Percentiles rank a stretch among this genome's conserved stretches.
Evolutionary conservation across 2,888 invertebrate genomes (phyloP).

Genomic region (Petrolisthes cinctipes): DNA sequence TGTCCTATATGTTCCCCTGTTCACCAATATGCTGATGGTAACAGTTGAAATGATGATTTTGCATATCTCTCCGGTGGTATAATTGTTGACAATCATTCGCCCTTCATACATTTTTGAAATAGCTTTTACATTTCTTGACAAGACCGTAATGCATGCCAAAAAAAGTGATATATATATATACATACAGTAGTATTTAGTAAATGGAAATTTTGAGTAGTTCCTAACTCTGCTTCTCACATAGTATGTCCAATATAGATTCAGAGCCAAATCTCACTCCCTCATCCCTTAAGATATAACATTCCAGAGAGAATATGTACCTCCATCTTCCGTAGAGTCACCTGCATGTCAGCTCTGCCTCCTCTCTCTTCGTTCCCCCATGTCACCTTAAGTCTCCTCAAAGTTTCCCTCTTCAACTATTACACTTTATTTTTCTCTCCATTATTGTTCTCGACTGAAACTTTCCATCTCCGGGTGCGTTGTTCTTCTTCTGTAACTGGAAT

Average conservation of each 20-base stretch:
- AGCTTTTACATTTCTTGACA: slow-evolving; percentile 47
- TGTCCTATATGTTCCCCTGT: slow-evolving; percentile 46
- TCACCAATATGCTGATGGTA: slow-evolving; percentile 58
- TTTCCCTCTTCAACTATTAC: neutral
- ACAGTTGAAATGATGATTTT: slow-evolving; percentile 61
- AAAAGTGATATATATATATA: slow-evolving; percentile 11
- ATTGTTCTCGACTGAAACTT: neutral
- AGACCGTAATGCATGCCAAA: slow-evolving; percentile 49
- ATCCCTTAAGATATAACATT: slow-evolving; percentile 7
- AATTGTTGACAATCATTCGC: slow-evolving; percentile 49
- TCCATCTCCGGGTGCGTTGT: no score
- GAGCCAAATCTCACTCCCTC: slow-evolving; percentile 1
- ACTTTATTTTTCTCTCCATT: neutral
- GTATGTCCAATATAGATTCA: slow-evolving; percentile 9
- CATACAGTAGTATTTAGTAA: slow-evolving; percentile 37
- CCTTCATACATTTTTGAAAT: slow-evolving; percentile 61
- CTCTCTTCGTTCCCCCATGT: neutral
- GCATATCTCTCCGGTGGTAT: slow-evolving; percentile 55
- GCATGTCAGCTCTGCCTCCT: slow-evolving; percentile 4
- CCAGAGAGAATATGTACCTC: slow-evolving; percentile 9
- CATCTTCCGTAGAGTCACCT: slow-evolving; percentile 2
- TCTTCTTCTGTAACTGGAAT: no score
- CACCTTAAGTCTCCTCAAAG: neutral
- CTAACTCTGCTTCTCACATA: slow-evolving; percentile 42
- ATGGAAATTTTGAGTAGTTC: slow-evolving; percentile 28